A percentile compares a stretch with the other conserved stretches of the same genome.
Evolutionary conservation across 1,140 invertebrate genomes (phyloP).

Genomic region (Drosophila nikananu): DNA sequence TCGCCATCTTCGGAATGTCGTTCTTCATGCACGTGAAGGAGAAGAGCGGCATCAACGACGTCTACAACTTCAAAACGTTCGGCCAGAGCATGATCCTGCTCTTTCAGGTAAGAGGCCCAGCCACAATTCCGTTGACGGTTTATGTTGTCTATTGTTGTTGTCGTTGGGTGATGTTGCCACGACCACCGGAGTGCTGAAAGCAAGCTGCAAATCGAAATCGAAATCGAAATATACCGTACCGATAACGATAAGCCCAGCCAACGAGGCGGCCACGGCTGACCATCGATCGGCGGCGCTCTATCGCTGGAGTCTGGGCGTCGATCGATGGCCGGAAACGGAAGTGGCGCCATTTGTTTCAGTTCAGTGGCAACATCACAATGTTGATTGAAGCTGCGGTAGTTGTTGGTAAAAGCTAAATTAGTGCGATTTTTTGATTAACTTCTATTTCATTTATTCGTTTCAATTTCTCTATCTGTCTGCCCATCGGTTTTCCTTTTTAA

Average conservation of each 20-base stretch:
- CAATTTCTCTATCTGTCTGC: slow-evolving; percentile 9
- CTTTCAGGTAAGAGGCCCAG: slow-evolving; percentile 91
- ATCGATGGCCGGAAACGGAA: slow-evolving; percentile 27
- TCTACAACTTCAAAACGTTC: slow-evolving; percentile 99
- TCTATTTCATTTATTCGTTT: slow-evolving; percentile 23
- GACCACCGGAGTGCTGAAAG: slow-evolving; percentile 16
- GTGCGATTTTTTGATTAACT: slow-evolving; percentile 71
- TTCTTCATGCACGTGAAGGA: slow-evolving; percentile 99
- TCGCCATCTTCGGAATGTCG: slow-evolving; percentile 99
- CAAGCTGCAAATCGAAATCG: slow-evolving; percentile 1
- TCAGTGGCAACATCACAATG: slow-evolving; percentile 84
- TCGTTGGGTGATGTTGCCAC: slow-evolving; percentile 85
- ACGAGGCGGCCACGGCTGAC: slow-evolving; percentile 15
- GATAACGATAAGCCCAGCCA: slow-evolving; percentile 5
- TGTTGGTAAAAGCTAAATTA: slow-evolving; percentile 85
- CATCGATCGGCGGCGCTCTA: slow-evolving; percentile 37
- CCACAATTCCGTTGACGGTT: slow-evolving; percentile 84
- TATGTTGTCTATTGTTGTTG: slow-evolving; percentile 85
- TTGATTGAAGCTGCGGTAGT: slow-evolving; percentile 85
- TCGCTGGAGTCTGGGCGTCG: slow-evolving; percentile 42
- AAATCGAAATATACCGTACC: background rate
- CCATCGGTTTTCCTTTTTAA: background rate
- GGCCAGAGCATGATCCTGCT: slow-evolving; percentile 98
- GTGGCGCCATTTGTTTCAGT: slow-evolving; percentile 33
- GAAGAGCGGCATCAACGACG: slow-evolving; percentile 96